Base-by-base conservation (phyloP, 2,888 invertebrate species). In the Xestia ashworthii region DNA sequence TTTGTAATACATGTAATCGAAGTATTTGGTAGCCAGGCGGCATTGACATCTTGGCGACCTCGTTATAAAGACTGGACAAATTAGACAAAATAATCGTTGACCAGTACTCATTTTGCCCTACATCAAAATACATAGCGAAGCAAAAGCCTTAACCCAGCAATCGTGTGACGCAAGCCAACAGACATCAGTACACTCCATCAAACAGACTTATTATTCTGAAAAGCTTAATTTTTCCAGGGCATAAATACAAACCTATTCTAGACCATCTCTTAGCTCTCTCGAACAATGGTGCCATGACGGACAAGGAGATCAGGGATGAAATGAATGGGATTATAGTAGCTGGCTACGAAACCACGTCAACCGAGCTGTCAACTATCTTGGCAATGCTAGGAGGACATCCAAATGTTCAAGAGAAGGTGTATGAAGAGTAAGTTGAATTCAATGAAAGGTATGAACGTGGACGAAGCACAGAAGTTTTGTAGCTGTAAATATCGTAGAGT, bases 291-390 rank as follows among this genome's bases (percentile, higher is more conserved):
- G 64, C 14, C 9, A 14, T 76, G 6, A 65, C 76, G 8, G 76
- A 76, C 11, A 64, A 5, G 19, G 76, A 76, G 3, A 75, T 75
- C 12, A 53, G 44, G 53, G 75, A 75, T 44, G 62, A 75, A 74
- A 14, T 75, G 50, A 44, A 76, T 16, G 19, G 53, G 19, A 55
- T 55, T 14, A 65, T 76, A 25, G 53, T 11, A 53, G 64, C 76
- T 65, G 76, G 76, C 22, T 76, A 11, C 75, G 76, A 76, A 53
- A 76, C 76, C 5, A 76, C 76, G 11, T 76, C 76, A 5, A 76
- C 22, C 46, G 76, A 76, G 53, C 38, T 76, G 9, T 16, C 76
- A 53, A 75, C 4, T 1, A 55, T 5, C 3, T 38, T 76, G 64
- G 8, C 53, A 3, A n/a, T 55, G 53, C 14, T 76, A 19, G 76